Conservation (phyloP, 1,140 invertebrate species). For the Bombus haemorrhoidalis region DNA sequence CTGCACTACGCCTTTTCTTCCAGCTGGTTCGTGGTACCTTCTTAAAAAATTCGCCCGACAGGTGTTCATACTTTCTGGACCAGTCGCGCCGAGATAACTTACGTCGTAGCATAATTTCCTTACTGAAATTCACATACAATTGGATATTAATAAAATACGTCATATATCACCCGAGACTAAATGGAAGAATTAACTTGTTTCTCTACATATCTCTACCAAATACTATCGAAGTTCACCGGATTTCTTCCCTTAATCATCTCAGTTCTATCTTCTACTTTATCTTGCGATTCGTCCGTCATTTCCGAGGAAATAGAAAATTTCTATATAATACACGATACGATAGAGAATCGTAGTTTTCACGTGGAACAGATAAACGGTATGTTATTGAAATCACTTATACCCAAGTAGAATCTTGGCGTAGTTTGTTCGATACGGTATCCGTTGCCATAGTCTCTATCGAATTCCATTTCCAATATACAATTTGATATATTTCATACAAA, state of each 20-base stretch:
- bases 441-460: conserved; percentile 49
- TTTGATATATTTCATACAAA: too few relatives aligned
- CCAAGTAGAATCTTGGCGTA: neutral
- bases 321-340: neutral
- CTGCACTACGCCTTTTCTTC: neutral
- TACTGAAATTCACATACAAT: conserved; percentile 65
- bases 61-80: conserved; percentile 68
- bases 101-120: conserved; percentile 73
- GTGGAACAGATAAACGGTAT: neutral
- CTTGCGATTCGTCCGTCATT: conserved; percentile 47
- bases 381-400: neutral
- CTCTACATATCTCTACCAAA: conserved; percentile 53
- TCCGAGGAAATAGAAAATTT: neutral
- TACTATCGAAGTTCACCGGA: conserved; percentile 63
- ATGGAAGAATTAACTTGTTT: neutral
- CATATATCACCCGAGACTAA: neutral
- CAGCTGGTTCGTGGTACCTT: conserved; percentile 63
- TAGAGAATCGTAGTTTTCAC: too few relatives aligned
- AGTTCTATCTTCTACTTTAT: conserved; percentile 41
- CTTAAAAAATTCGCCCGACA: conserved; percentile 71
- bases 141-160: neutral
- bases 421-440: conserved; percentile 64
- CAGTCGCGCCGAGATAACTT: conserved; percentile 67
- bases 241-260: conserved; percentile 34
- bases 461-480: neutral